Evolutionary conservation across 2,113 vertebrate genomes (phyloP).

Genomic region (Ophthalmolycus amberensis): DNA sequence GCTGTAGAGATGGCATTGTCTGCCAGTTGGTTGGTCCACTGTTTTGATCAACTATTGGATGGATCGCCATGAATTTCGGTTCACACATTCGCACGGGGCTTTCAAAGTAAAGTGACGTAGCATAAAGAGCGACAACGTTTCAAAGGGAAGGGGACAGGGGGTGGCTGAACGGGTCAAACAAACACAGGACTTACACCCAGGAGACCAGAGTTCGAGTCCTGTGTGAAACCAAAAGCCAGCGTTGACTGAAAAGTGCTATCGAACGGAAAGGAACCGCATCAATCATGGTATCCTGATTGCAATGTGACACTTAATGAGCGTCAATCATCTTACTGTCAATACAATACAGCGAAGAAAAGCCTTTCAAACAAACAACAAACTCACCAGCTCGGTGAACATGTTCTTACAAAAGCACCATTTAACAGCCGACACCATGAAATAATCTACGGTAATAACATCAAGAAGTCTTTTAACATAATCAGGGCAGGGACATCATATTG

Average conservation of each 20-base stretch:
- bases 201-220: no score
- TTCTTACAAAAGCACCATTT: background rate
- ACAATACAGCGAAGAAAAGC: no score
- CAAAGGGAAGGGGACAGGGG: no score
- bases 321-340: background rate
- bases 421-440: background rate
- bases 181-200: no score
- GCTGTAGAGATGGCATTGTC: background rate
- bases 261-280: no score
- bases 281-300: background rate
- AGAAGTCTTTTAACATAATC: background rate
- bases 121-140: no score
- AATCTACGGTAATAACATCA: background rate
- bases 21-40: background rate
- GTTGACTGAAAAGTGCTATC: no score
- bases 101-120: no score
- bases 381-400: background rate
- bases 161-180: no score
- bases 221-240: no score
- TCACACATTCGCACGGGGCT: background rate
- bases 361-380: background rate
- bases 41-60: background rate
- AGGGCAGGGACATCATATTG: constrained; percentile 11
- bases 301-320: background rate
- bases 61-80: background rate